Evolutionary conservation across 1,140 invertebrate species (phyloP), one percentile per base, ranked within the genome.

Genomic region (Aphaenogaster rudis): DNA sequence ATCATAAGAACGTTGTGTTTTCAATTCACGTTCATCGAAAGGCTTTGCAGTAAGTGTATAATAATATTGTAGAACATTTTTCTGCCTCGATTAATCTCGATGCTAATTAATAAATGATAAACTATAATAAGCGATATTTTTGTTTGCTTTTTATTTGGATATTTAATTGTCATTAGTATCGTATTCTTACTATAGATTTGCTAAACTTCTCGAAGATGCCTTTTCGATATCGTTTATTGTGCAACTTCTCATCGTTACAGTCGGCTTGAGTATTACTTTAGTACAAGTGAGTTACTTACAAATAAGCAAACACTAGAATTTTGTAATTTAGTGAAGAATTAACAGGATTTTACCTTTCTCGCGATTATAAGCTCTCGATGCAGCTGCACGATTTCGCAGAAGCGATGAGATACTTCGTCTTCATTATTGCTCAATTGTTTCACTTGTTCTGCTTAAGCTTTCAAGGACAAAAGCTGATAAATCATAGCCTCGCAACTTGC

Each of bases 351-450:
- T 59, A 77, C 4, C 21, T 13, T 79, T 11, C 17, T 15, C 8
- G 9, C 28, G 17, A 21, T 21, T 45, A 21, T 6, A 63, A 79
- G 57, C 21, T 64, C 0, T 45, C 59, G 39, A 48, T 36, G 1
- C 21, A 66, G 0, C 21, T 77, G 15, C 54, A 77, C 21, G 13
- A 77, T 45, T 45, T 61, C 17, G 4, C 52, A 4, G 80, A 84
- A 77, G 54, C 28, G 13, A 45, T 63, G 8, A 85, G 87, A 54
- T 90, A 76, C n/a, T 3, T 48, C 1, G n/a, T 66, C 11, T 88
- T 87, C n/a, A 80, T 79, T n/a, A 2, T 88, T 7, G 86, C 50
- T 42, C 71, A 88, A 50, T 8, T 78, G 39, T 45, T 78, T 9
- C 76, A 78, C 6, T 48, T 78, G 42, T 78, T 78, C 28, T 78